Evolutionary conservation across 2,888 invertebrate genomes (phyloP).

Genomic region (Cybosia mesomella): DNA sequence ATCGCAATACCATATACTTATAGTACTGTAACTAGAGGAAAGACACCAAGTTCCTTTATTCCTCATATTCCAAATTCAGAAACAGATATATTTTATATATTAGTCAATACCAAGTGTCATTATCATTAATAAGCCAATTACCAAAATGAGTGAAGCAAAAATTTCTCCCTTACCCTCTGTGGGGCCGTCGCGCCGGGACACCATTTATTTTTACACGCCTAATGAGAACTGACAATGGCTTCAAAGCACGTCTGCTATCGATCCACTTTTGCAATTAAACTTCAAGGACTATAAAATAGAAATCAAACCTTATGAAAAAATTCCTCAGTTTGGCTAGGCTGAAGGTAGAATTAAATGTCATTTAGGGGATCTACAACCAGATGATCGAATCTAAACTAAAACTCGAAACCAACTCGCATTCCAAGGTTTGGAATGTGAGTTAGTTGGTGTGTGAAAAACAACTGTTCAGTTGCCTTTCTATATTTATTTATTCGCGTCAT

Average conservation of each 20-base stretch:
- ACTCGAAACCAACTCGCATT: too few relatives aligned
- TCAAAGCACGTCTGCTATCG: constrained; percentile 61
- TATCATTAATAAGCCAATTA: constrained; percentile 63
- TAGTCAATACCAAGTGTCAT: constrained; percentile 46
- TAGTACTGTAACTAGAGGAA: not conserved
- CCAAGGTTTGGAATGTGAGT: too few relatives aligned
- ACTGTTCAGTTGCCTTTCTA: too few relatives aligned
- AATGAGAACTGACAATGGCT: constrained; percentile 78
- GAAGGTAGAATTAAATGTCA: not conserved
- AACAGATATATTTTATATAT: constrained; percentile 18
- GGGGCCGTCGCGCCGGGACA: constrained; percentile 62
- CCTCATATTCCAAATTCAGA: not conserved
- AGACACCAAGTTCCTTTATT: not conserved
- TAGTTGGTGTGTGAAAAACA: too few relatives aligned
- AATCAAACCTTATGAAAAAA: not conserved
- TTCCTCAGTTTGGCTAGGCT: not conserved
- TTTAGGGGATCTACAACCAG: not conserved
- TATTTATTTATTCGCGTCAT: too few relatives aligned
- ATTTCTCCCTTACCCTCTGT: constrained; percentile 52
- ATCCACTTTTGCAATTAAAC: constrained; percentile 51
- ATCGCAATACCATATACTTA: too few relatives aligned
- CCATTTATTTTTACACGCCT: constrained; percentile 79
- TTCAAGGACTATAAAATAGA: constrained; percentile 9
- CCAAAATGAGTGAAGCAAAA: constrained; percentile 59
- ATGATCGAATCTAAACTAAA: too few relatives aligned